These are phyloP conservation scores for Panopea generosa DNA, from an alignment of 2,888 invertebrate species.

Conservation along the genomic window DNA sequence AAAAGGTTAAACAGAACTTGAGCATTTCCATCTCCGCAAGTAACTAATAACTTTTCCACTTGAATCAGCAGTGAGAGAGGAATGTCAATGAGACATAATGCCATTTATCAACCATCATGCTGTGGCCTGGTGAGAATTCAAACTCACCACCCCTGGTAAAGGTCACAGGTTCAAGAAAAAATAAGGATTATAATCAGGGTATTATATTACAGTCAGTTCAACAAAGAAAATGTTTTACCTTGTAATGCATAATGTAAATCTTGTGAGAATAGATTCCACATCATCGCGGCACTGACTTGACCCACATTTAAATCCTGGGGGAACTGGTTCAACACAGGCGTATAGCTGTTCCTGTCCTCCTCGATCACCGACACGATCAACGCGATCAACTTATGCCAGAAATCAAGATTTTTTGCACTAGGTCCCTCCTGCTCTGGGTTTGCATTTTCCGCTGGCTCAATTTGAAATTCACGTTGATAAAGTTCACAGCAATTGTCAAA, in stretches of 20 bases:
- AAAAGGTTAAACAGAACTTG: too few relatives aligned
- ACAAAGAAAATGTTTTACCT: constrained; percentile 85
- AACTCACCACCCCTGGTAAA: too few relatives aligned
- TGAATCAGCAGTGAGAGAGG: too few relatives aligned
- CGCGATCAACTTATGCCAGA: constrained; percentile 99
- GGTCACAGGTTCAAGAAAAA: too few relatives aligned
- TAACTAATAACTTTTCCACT: too few relatives aligned
- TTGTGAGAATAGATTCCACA: constrained; percentile 98
- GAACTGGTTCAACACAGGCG: constrained; percentile 99
- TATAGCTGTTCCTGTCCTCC: constrained; percentile 99
- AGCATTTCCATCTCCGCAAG: too few relatives aligned
- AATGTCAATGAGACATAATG: too few relatives aligned
- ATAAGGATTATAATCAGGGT: too few relatives aligned
- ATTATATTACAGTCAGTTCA: too few relatives aligned
- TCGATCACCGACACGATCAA: constrained; percentile 99
- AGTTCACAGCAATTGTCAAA: constrained; percentile 99
- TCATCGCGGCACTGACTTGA: constrained; percentile 97
- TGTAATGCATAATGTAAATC: constrained; percentile 97
- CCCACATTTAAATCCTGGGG: constrained; percentile 99
- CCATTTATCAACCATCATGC: too few relatives aligned
- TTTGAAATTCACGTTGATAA: constrained; percentile 89
- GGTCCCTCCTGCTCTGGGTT: constrained; percentile 87
- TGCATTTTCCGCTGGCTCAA: constrained; percentile 71
- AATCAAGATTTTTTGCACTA: constrained; percentile 94
- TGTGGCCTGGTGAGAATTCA: too few relatives aligned